phyloP scores from a whole-genome alignment of 1,140 invertebrate genomes.

The Drosophila pectinifera region DNA sequence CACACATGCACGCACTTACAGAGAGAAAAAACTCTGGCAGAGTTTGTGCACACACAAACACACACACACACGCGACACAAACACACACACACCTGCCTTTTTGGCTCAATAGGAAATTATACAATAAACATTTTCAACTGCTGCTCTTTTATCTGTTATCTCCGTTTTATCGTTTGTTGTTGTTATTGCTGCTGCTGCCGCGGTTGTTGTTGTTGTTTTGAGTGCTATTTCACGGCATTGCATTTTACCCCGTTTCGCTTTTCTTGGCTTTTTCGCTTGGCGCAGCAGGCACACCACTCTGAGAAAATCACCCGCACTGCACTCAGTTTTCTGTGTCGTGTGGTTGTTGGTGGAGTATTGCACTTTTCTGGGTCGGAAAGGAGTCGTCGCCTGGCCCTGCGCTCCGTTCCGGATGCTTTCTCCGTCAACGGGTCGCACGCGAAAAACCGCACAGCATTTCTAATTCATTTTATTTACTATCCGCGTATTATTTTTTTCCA shows the following conservation, averaged over 20 bases:
- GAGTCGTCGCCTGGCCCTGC: constrained; percentile 7
- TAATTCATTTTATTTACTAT: constrained; percentile 39
- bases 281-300: constrained; percentile 9
- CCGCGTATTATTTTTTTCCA: constrained; percentile 72
- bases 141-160: constrained; percentile 38
- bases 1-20: constrained; percentile 4
- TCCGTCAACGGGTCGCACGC: constrained; percentile 15
- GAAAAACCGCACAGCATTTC: constrained; percentile 57
- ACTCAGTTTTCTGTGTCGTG: constrained; percentile 17
- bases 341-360: constrained; percentile 28
- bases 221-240: constrained; percentile 43
- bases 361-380: constrained; percentile 28
- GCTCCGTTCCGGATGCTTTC: constrained; percentile 14
- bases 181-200: constrained; percentile 7
- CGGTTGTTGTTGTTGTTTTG: constrained; percentile 19
- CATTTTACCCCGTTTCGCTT: constrained; percentile 55
- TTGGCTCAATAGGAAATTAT: constrained; percentile 58
- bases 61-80: not conserved
- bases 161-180: constrained; percentile 21
- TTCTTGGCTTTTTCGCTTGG: constrained; percentile 17
- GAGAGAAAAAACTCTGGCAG: constrained; percentile 15
- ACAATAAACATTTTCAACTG: constrained; percentile 71
- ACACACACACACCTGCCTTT: constrained; percentile 19
- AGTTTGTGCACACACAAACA: constrained; percentile 16
- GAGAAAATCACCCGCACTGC: constrained; percentile 23